Base-by-base conservation (phyloP, 2,888 invertebrate species). In the Pterostichus madidus region DNA sequence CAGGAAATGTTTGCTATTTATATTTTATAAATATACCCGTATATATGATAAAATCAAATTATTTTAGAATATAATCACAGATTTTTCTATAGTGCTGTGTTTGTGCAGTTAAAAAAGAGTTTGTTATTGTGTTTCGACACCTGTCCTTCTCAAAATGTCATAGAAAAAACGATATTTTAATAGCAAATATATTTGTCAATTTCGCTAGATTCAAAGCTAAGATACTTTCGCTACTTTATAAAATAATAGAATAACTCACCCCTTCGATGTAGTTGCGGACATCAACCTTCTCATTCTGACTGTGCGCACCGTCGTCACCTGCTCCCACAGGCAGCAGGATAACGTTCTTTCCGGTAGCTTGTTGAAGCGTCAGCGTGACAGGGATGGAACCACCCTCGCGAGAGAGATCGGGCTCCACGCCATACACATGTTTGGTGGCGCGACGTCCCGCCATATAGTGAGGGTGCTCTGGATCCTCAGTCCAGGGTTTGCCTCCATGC, bases 331-430 rank as follows among this genome's bases (percentile, higher is more conserved):
- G 99, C 85, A 99, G 92, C 84, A 99, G 92, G 88, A 99, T 93
- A 75, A 99, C 98, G 91, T 97, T 99, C 89, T 97, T 96, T 0
- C 96, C 96, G 80, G 98, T 98, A 8, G 96, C 95, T 90, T 98
- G 95, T 91, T 97, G 95, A 88, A 99, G 94, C 59, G 97, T 97
- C 85, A 99, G 91, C 73, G 99, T 98, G 84, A 99, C 96, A 1
- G 99, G 99, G 90, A 99, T 99, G 61, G 98, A 98, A 15, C 99
- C 99, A 81, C 99, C 99, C 90, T 99, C 99, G 80, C 99, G 94
- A 0, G 97, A 98, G 91, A 98, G 93, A 91, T 99, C 98, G 0
- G 99, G 99, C 61, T 97, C 96, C 2, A 95, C 94, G 86, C 93
- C 95, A 89, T 96, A 98, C 10, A 99, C 98, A 87, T 94, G 92